A percentile compares a stretch with the other conserved stretches of the same genome.
These are phyloP conservation scores for Plagiodera versicolora DNA, from an alignment of 2,888 invertebrate genomes.

Conservation along the genomic window DNA sequence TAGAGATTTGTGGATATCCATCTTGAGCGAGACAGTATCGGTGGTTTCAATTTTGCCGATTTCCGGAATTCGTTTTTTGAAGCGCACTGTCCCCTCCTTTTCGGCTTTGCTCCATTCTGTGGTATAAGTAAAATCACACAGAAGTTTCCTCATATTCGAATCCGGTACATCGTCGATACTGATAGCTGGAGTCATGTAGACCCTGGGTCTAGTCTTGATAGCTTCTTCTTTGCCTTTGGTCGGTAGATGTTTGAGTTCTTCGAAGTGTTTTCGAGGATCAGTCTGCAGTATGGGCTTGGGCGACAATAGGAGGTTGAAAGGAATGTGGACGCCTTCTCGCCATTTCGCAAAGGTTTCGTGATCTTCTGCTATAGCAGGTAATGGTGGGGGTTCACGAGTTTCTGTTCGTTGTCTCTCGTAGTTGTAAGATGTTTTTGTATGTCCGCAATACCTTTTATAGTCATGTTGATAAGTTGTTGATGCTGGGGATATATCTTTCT, in stretches of 20 bases:
- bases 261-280: slow-evolving; percentile 39
- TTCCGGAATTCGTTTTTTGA: slow-evolving; percentile 27
- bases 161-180: slow-evolving; percentile 52
- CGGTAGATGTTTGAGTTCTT: slow-evolving; percentile 27
- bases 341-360: slow-evolving; percentile 44
- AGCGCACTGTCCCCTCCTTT: slow-evolving; percentile 42
- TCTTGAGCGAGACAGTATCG: slow-evolving; percentile 33
- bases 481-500: slow-evolving; percentile 40
- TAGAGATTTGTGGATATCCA: slow-evolving; percentile 38
- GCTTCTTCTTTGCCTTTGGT: slow-evolving; percentile 38
- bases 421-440: slow-evolving; percentile 19
- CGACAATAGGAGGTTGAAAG: slow-evolving; percentile 46
- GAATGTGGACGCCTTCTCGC: slow-evolving; percentile 40
- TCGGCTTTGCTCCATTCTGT: slow-evolving; percentile 47
- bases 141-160: slow-evolving; percentile 45
- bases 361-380: slow-evolving; percentile 35
- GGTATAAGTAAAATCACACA: slow-evolving; percentile 49
- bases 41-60: slow-evolving; percentile 28
- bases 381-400: slow-evolving; percentile 28
- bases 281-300: slow-evolving; percentile 46
- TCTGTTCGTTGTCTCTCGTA: slow-evolving; percentile 33
- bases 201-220: slow-evolving; percentile 47
- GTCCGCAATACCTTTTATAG: slow-evolving; percentile 36
- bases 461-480: slow-evolving; percentile 46
- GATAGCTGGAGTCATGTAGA: slow-evolving; percentile 50